A percentile compares a stretch with the other conserved stretches of the same genome.
phyloP scores from a whole-genome alignment of 1,140 invertebrate species.

The Maconellicoccus hirsutus region DNA sequence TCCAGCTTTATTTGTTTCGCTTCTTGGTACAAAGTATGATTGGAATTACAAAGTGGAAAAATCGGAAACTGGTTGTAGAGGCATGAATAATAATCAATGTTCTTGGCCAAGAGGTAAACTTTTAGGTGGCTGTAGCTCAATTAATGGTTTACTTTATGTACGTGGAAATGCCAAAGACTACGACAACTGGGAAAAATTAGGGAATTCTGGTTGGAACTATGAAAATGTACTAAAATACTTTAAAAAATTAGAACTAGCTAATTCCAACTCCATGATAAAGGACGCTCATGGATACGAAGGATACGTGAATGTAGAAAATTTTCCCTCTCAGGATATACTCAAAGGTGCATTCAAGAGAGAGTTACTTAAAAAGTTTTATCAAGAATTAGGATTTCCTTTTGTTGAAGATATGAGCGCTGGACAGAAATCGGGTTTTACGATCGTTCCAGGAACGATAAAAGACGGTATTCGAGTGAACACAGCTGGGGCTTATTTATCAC shows the following conservation, averaged over 20 bases:
- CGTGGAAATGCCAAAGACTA: slow-evolving; percentile 65
- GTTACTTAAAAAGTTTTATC: not conserved
- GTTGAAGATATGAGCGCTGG: not conserved
- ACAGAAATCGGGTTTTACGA: not conserved
- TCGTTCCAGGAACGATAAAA: slow-evolving; percentile 30
- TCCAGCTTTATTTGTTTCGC: slow-evolving; percentile 32
- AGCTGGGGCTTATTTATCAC: slow-evolving; percentile 62
- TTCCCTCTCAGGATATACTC: not conserved
- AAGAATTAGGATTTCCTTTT: not conserved
- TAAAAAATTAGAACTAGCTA: slow-evolving; percentile 41
- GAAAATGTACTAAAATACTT: slow-evolving; percentile 57
- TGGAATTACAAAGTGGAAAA: slow-evolving; percentile 52
- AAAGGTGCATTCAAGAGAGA: not conserved
- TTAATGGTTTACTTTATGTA: slow-evolving; percentile 80
- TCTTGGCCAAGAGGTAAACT: slow-evolving; percentile 47
- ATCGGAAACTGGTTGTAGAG: slow-evolving; percentile 38
- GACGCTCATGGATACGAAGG: slow-evolving; percentile 42
- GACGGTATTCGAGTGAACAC: slow-evolving; percentile 50
- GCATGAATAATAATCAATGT: slow-evolving; percentile 40
- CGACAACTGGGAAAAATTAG: slow-evolving; percentile 56
- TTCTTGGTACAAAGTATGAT: slow-evolving; percentile 44
- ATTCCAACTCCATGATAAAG: not conserved
- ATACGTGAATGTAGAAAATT: slow-evolving; percentile 48
- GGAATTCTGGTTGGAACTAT: slow-evolving; percentile 53
- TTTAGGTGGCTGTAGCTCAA: slow-evolving; percentile 59